A percentile compares a stretch with the other conserved stretches of the same genome.
phyloP scores from a whole-genome alignment of 1,140 invertebrate species.

The Rhyacophila brunnea region DNA sequence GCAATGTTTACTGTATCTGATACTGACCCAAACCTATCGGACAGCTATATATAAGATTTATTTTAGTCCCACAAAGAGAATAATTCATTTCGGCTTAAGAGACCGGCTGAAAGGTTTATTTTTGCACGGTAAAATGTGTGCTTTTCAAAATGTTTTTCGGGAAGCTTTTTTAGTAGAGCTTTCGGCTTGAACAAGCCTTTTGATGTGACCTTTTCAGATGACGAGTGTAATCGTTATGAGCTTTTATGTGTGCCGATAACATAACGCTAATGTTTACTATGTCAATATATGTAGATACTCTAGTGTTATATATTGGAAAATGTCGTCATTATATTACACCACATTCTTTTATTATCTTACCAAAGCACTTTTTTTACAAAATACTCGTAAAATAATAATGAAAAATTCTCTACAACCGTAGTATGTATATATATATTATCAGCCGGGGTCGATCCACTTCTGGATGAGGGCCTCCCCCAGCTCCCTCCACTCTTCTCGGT shows the following conservation, averaged over 20 bases:
- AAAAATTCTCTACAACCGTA: too few relatives aligned
- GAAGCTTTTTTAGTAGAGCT: not conserved
- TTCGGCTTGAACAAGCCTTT: not conserved
- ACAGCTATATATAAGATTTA: constrained; percentile 19
- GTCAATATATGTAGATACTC: too few relatives aligned
- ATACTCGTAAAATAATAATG: too few relatives aligned
- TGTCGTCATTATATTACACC: too few relatives aligned
- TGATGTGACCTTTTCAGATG: not conserved
- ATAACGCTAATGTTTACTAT: not conserved
- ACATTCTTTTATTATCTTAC: too few relatives aligned
- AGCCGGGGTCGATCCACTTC: too few relatives aligned
- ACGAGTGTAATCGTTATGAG: constrained; percentile 14
- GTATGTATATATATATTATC: too few relatives aligned
- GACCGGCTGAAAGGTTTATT: constrained; percentile 23
- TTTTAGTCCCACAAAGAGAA: constrained; percentile 24
- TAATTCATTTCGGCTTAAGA: constrained; percentile 26
- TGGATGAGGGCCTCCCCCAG: too few relatives aligned
- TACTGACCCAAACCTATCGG: constrained; percentile 1
- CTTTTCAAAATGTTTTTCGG: constrained; percentile 2
- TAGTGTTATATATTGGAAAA: too few relatives aligned
- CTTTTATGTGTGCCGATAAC: not conserved
- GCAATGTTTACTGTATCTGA: too few relatives aligned
- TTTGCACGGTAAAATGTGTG: constrained; percentile 1
- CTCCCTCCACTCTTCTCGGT: too few relatives aligned
- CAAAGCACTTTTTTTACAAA: too few relatives aligned